Base-by-base conservation (phyloP, 35 echinoderm and acorn worm species). In the Strongylocentrotus purpuratus region DNA sequence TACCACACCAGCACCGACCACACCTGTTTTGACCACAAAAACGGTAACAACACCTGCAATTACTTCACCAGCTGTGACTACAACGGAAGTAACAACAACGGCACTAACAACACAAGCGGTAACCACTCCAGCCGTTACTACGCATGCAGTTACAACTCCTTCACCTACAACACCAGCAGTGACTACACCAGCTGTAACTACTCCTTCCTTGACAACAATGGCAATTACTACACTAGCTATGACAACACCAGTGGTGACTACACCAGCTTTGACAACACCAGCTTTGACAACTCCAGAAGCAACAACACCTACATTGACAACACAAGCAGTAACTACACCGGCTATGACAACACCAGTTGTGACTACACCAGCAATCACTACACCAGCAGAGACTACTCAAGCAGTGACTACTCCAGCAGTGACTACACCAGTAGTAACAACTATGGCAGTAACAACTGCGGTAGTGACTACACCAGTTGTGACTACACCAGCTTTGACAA, bases 351-450 rank as follows among this genome's bases (percentile, higher is more conserved):
- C 33, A 32, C 31, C 18, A 31, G 87, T 32, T 28, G 65, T 95
- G 2, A 94, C 97, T 87, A 94, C 95, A 47, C 41, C 97, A 31
- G 85, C 32, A 32, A 31, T 92, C 85, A 91, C 88, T 65, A 96
- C 92, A 15, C 13, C 17, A 6, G 95, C 94, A 90, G 46, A 60
- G 78, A 55, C 94, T 25, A 95, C 97, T 13, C 95, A 87, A 48
- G 61, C 32, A n/a, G 48, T 87, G 0, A 87, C 93, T 11, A 50
- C 94, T 31, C 70, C 55, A 13, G 7, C 35, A 46, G 35, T 94
- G 33, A 32, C 13, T 28, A 95, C 96, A 92, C 32, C 94, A 86
- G 48, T 47, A 46, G 20, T 46, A 10, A 25, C 94, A 4, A 87
- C 96, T 45, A 50, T 95, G 9, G 61, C 92, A 85, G 31, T 88